phyloP scores from a whole-genome alignment of 2,797 vertebrate genomes.

The Clarias pachynema region DNA sequence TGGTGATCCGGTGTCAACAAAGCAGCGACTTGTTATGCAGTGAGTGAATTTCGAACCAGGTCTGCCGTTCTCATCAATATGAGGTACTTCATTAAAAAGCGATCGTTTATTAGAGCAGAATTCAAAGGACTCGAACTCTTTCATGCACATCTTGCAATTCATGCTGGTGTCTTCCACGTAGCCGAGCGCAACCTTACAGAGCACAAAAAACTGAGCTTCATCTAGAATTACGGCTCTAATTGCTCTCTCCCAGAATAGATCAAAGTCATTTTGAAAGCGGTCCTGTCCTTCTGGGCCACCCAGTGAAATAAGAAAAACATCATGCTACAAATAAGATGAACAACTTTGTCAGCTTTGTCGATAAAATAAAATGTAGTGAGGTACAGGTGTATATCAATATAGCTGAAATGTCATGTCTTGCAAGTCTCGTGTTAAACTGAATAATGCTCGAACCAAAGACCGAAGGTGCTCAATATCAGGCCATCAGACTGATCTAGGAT shows the following conservation, averaged over 20 bases:
- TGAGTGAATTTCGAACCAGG: slow-evolving; percentile 2
- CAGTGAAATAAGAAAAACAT: slow-evolving; percentile 31
- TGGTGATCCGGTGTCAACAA: not conserved
- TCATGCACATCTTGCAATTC: slow-evolving; percentile 20
- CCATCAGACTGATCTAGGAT: slow-evolving; percentile 26
- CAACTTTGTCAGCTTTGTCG: not conserved
- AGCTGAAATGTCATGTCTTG: slow-evolving; percentile 16
- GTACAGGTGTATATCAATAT: not conserved
- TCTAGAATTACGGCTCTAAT: slow-evolving; percentile 21
- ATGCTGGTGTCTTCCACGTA: not conserved
- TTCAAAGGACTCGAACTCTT: slow-evolving; percentile 6
- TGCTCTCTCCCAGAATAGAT: slow-evolving; percentile 41
- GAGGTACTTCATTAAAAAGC: slow-evolving; percentile 15
- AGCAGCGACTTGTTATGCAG: not conserved
- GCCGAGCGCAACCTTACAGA: not conserved
- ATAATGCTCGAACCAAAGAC: not conserved
- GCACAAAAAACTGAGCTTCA: slow-evolving; percentile 14
- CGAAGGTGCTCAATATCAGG: slow-evolving; percentile 27
- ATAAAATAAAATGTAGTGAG: not conserved
- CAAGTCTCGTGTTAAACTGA: no score
- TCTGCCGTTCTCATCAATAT: slow-evolving; percentile 13
- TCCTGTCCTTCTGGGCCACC: slow-evolving; percentile 23
- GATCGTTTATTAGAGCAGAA: not conserved
- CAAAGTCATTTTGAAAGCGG: slow-evolving; percentile 48
- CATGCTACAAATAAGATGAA: not conserved